Base-by-base conservation (phyloP, 2,888 invertebrate species). In the Cremastobaeus sp. region DNA sequence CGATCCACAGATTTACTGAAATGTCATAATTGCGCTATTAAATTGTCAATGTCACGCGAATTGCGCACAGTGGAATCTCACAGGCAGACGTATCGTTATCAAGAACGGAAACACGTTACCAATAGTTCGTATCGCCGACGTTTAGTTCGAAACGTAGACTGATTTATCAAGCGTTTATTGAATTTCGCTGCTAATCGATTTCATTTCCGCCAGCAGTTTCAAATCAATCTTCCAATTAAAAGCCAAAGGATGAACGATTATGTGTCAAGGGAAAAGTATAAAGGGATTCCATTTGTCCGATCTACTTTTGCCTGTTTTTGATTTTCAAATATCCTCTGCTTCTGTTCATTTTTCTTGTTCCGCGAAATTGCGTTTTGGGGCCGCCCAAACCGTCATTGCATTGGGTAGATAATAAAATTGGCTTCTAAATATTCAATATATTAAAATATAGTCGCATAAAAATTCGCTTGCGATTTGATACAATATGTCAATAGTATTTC, bases 11-110 rank as follows among this genome's bases (percentile, higher is more conserved):
- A 59, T 47, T 37, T 25, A 37, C 47, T 0, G 25, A 45, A 47
- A 28, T 47, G 47, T 47, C 45, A 59, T 47, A 59, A 59, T 59
- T 47, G 37, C 28, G 18, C 55, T 57, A 57, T 57, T 57, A 57
- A 45, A 57, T 34, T 45, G 57, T 57, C 34, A 34, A 34, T 21
- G 45, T 57, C 32, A 32, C 4, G 20, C 20, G 14, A 55, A 20
- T 32, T 43, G 57, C 11, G 25, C 28, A 17, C 25, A 35, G 14
- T 20, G 45, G 43, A 45, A 34, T 57, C 35, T 45, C 39, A 41
- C 45, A 43, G 45, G 15, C 25, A 45, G 45, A 34, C 18, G 43
- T 57, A 57, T 34, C 15, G 15, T 34, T 57, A 57, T 57, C 45
- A 34, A 21, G 28, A 37, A 14, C 52, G 37, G 15, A 18, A 37